Evolutionary conservation across 2,797 vertebrate genomes (phyloP).

Genomic region (Craterocephalus amniculus): DNA sequence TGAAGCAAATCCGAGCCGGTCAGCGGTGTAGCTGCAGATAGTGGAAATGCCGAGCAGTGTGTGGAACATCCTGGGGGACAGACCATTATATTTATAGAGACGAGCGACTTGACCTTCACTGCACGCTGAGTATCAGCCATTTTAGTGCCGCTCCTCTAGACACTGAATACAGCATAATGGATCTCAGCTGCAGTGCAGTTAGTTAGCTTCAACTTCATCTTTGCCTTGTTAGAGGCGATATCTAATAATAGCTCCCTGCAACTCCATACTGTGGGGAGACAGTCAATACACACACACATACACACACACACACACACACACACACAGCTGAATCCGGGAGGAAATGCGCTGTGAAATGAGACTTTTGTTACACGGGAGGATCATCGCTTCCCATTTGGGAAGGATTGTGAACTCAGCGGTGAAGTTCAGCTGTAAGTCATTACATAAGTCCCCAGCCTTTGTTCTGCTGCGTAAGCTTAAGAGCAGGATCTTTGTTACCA

Average conservation of each 20-base stretch:
- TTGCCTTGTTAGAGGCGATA: constrained; percentile 62
- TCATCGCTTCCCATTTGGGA: constrained; percentile 4
- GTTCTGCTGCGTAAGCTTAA: constrained; percentile 46
- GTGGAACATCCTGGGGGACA: constrained; percentile 80
- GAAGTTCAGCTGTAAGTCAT: constrained; percentile 36
- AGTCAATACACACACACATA: constrained; percentile 37
- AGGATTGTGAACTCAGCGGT: constrained; percentile 24
- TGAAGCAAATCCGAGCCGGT: constrained; percentile 64
- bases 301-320: too few species aligned
- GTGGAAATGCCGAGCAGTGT: constrained; percentile 76
- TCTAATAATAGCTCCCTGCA: constrained; percentile 77
- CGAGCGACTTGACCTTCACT: constrained; percentile 83
- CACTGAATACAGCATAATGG: constrained; percentile 74
- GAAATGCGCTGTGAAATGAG: constrained; percentile 51
- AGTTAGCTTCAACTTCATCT: constrained; percentile 74
- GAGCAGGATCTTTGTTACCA: constrained; percentile 44
- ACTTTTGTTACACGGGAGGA: constrained; percentile 30
- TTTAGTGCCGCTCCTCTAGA: constrained; percentile 75
- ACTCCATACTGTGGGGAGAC: constrained; percentile 66
- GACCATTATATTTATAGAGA: constrained; percentile 85
- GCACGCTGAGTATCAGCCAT: constrained; percentile 82
- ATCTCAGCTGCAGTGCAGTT: constrained; percentile 75
- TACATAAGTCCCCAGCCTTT: constrained; percentile 45
- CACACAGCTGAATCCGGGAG: constrained; percentile 12
- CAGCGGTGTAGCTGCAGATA: constrained; percentile 68